phyloP scores from a whole-genome alignment of 2,797 vertebrate genomes.

The Pseudopleuronectes americanus region DNA sequence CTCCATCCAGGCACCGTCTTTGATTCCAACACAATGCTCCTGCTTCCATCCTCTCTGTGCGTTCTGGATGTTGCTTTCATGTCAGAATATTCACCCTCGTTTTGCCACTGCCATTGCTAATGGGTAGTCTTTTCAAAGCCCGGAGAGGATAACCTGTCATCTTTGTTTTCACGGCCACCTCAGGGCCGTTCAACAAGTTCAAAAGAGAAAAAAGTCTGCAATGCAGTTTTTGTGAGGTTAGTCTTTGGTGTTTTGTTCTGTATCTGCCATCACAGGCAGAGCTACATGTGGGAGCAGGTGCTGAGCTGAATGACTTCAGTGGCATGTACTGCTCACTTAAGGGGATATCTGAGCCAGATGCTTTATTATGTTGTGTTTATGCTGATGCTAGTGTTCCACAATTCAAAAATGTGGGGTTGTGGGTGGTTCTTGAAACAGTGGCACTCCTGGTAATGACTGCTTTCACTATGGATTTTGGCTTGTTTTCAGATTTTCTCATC shows the following conservation, averaged over 20 bases:
- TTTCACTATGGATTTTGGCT: slow-evolving; percentile 30
- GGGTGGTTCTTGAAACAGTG: slow-evolving; percentile 39
- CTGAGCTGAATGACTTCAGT: slow-evolving; percentile 58
- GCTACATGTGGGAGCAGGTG: slow-evolving; percentile 61
- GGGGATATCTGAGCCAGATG: slow-evolving; percentile 63
- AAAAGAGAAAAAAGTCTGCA: slow-evolving; percentile 47
- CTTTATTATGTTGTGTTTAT: slow-evolving; percentile 68
- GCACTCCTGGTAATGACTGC: slow-evolving; percentile 34
- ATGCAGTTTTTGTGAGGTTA: slow-evolving; percentile 44
- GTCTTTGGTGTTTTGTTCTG: slow-evolving; percentile 26
- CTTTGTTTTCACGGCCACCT: slow-evolving; percentile 71
- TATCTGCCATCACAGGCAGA: slow-evolving; percentile 42
- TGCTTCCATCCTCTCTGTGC: slow-evolving; percentile 52
- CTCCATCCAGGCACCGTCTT: slow-evolving; percentile 69
- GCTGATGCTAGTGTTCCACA: slow-evolving; percentile 48
- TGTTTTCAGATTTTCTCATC: slow-evolving; percentile 27
- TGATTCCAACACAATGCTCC: slow-evolving; percentile 74
- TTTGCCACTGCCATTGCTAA: slow-evolving; percentile 66
- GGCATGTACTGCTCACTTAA: slow-evolving; percentile 52
- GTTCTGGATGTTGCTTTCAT: slow-evolving; percentile 66
- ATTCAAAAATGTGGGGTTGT: slow-evolving; percentile 20
- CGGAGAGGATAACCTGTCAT: slow-evolving; percentile 63
- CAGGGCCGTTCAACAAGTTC: slow-evolving; percentile 61
- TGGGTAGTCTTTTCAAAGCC: slow-evolving; percentile 64
- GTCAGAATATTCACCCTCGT: slow-evolving; percentile 67